Evolutionary conservation across 2,888 invertebrate species (phyloP).

Genomic region (Cataglyphis altisquamis): DNA sequence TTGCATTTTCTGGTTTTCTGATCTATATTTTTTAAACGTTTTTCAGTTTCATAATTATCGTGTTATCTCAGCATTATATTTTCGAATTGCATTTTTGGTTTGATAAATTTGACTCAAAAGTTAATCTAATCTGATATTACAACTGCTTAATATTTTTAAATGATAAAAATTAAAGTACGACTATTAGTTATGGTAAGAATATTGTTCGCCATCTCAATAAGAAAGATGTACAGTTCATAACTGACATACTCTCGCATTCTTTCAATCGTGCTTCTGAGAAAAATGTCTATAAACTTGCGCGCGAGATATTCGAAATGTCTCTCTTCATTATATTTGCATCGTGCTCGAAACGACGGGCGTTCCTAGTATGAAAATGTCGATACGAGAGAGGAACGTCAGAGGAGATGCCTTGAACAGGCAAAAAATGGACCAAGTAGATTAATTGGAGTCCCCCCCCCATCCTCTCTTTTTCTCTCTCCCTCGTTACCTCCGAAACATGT

Average conservation of each 20-base stretch:
- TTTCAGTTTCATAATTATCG: not conserved
- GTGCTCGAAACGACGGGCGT: not conserved
- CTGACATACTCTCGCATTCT: conserved; percentile 68
- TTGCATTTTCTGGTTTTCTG: not conserved
- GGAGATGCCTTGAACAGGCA: conserved; percentile 60
- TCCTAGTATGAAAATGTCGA: conserved; percentile 27
- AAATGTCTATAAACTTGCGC: conserved; percentile 21
- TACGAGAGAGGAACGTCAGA: conserved; percentile 42
- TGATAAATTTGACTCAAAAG: not conserved
- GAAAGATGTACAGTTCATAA: conserved; percentile 85
- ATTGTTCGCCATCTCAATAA: conserved; percentile 70
- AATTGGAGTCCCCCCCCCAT: conserved; percentile 77
- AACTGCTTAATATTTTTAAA: conserved; percentile 78
- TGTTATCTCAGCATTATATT: not conserved
- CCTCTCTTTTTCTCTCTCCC: conserved; percentile 32
- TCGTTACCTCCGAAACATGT: conserved; percentile 35
- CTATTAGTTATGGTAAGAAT: conserved; percentile 63
- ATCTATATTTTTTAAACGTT: not conserved
- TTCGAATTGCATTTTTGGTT: not conserved
- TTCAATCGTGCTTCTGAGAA: conserved; percentile 65
- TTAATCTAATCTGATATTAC: not conserved
- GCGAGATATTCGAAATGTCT: not conserved
- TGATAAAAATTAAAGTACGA: conserved; percentile 86
- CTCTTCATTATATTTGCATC: conserved; percentile 42
- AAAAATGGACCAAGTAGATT: conserved; percentile 76